Evolutionary conservation across 2,888 invertebrate genomes (phyloP), one percentile per base, ranked within the genome.

Genomic region (Candidula unifasciata): DNA sequence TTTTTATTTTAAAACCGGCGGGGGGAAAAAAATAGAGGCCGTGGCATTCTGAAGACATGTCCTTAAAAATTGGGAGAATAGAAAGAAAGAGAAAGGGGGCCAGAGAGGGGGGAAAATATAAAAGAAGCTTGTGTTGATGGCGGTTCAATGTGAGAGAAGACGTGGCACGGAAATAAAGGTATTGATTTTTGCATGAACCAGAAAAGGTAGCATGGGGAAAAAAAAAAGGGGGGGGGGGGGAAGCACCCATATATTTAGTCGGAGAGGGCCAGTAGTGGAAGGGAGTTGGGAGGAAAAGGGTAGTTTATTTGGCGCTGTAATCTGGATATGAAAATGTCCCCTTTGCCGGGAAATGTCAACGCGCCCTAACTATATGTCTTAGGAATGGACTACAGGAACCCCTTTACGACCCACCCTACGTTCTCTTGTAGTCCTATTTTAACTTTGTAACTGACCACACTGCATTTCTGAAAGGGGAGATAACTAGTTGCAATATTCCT

Each of bases 121-220:
- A 74, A 52, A 27, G 52, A 37, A 35, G 18, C 35, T 21, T 18
- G 37, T 44, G 74, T 52, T 74, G n/a, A 30, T 8, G 30, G 54
- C 30, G 54, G 24, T 30, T 54, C 30, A n/a, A 24, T 16, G 18
- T 54, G 74, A 54, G 74, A 54, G 16, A 18, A 33, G 30, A 27
- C 21, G 54, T 3, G 74, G 54, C 54, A 18, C 13, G 44, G 33
- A 74, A 74, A 74, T 54, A 74, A 30, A 13, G 74, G 74, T 54
- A 74, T 74, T 21, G 54, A 74, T 74, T 74, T 74, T 54, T n/a
- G 44, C n/a, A 73, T 27, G 73, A 13, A 24, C 73, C 27, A 13
- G 73, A 73, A 73, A 73, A 52, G 44, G 37, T 73, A 27, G 73
- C 44, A 52, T 73, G 44, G 13, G 73, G 35, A 3, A 44, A 52